Evolutionary conservation across 2,888 invertebrate genomes (phyloP).

Genomic region (Phaonia tiefii): DNA sequence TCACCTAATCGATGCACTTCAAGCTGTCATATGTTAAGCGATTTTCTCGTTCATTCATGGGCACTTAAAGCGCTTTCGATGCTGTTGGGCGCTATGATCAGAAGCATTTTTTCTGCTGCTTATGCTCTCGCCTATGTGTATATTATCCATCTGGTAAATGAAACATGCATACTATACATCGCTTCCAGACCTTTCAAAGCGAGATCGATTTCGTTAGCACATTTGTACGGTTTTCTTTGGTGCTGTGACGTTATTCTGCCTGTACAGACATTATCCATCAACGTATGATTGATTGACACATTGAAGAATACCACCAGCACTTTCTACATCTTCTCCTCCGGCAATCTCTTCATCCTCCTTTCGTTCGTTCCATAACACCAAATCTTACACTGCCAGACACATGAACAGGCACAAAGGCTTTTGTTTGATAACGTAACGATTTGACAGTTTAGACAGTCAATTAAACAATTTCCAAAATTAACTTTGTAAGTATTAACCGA

Average conservation of each 20-base stretch:
- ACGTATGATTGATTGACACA: slow-evolving; percentile 65
- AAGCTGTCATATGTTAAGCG: too few species aligned
- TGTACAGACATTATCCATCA: slow-evolving; percentile 56
- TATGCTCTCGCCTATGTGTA: background rate
- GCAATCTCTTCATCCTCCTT: background rate
- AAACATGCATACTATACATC: background rate
- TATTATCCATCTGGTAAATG: background rate
- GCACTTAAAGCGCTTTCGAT: background rate
- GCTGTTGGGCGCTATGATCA: background rate
- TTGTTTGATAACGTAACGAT: slow-evolving; percentile 48
- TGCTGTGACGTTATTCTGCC: slow-evolving; percentile 19
- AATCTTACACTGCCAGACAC: background rate
- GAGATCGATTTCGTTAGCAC: slow-evolving; percentile 46
- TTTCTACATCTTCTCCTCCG: slow-evolving; percentile 20
- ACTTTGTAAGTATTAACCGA: slow-evolving; percentile 47
- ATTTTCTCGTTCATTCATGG: too few species aligned
- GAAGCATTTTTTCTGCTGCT: background rate
- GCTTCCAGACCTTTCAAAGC: background rate
- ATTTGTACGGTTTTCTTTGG: slow-evolving; percentile 39
- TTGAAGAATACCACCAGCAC: slow-evolving; percentile 57
- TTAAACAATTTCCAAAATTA: slow-evolving; percentile 49
- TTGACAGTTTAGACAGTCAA: slow-evolving; percentile 61
- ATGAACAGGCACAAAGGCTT: background rate
- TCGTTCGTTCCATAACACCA: background rate
- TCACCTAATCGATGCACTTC: too few species aligned